These are phyloP conservation scores for Nasonia longicornis DNA, from an alignment of 1,140 invertebrate species.

Conservation along the genomic window DNA sequence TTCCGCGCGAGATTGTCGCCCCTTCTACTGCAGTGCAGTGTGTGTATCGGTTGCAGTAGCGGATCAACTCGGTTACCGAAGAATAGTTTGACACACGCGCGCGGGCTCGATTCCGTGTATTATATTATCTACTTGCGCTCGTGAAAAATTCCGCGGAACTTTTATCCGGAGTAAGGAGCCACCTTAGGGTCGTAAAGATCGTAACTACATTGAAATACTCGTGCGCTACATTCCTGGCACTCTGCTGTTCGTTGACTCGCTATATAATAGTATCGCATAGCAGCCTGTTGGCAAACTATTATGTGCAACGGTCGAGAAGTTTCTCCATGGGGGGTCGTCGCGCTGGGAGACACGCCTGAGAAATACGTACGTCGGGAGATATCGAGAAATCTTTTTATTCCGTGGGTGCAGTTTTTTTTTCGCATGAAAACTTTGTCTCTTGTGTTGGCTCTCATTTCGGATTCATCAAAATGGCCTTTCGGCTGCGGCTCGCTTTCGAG, in stretches of 20 bases:
- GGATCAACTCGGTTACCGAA: neutral
- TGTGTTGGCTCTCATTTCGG: neutral
- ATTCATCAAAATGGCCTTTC: neutral
- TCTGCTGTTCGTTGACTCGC: neutral
- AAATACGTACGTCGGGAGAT: too few species aligned
- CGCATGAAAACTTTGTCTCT: too few species aligned
- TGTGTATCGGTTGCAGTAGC: neutral
- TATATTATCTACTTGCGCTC: neutral
- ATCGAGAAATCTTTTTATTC: too few species aligned
- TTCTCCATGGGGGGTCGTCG: neutral
- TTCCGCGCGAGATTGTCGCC: too few species aligned
- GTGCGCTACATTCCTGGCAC: neutral
- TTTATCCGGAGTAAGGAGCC: neutral
- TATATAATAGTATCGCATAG: constrained; percentile 14
- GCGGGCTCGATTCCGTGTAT: neutral
- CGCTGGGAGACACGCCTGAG: too few species aligned
- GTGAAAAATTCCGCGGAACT: neutral
- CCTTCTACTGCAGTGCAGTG: neutral
- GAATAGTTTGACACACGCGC: neutral
- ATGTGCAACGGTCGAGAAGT: constrained; percentile 8
- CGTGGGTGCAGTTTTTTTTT: too few species aligned
- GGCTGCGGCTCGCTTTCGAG: neutral
- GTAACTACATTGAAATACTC: neutral
- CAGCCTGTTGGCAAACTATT: constrained; percentile 7
- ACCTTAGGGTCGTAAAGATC: neutral